These are phyloP conservation scores for Tenualosa thibaudeaui DNA, from an alignment of 2,797 vertebrate genomes.

Conservation along the genomic window DNA sequence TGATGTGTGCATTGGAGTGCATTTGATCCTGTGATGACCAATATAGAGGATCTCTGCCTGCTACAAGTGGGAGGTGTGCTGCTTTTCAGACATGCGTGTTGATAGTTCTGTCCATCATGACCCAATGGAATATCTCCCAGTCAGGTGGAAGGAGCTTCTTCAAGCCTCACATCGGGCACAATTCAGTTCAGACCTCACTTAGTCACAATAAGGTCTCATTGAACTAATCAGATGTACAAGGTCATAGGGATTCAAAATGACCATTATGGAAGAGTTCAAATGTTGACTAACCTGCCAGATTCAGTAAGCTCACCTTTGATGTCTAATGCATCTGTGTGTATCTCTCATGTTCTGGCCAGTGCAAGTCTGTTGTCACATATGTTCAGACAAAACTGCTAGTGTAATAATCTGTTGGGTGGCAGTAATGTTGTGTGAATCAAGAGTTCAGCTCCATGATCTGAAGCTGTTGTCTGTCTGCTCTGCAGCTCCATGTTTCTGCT, in stretches of 20 bases:
- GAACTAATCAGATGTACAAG: too few species aligned
- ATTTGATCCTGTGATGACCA: not conserved
- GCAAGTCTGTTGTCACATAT: not conserved
- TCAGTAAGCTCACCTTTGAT: not conserved
- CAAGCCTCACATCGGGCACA: too few species aligned
- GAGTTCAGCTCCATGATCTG: not conserved
- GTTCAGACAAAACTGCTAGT: not conserved
- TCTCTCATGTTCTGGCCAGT: not conserved
- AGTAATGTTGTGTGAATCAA: not conserved
- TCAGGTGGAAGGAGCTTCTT: too few species aligned
- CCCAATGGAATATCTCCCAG: too few species aligned
- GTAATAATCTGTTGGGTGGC: not conserved
- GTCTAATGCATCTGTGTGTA: not conserved
- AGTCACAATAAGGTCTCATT: too few species aligned
- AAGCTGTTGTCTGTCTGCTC: not conserved
- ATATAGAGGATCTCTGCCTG: too few species aligned
- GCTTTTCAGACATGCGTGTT: not conserved
- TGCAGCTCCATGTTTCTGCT: constrained; percentile 82
- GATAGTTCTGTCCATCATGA: too few species aligned
- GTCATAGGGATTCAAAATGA: too few species aligned
- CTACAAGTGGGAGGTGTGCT: too few species aligned
- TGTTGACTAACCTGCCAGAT: not conserved
- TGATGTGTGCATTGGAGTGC: too few species aligned
- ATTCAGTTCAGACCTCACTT: too few species aligned
- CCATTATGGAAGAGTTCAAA: not conserved